These are phyloP conservation scores for Tenthredo mesomela DNA, from an alignment of 2,888 invertebrate genomes.

Conservation along the genomic window DNA sequence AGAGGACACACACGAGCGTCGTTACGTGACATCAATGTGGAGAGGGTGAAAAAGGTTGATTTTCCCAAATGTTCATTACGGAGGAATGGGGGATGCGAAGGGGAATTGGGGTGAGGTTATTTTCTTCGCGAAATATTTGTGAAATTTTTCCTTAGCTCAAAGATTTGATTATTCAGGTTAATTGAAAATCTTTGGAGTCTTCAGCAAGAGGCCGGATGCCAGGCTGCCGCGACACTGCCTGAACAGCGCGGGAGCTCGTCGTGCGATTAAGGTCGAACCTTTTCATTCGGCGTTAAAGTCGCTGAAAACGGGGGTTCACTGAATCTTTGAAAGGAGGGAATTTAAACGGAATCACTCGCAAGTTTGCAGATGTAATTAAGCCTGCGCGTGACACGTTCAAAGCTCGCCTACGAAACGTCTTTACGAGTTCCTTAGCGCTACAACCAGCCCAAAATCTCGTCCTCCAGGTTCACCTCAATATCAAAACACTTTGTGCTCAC, in stretches of 20 bases:
- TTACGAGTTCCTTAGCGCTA: background rate
- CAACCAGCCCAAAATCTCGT: background rate
- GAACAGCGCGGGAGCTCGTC: background rate
- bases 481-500: conserved; percentile 28
- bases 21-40: conserved; percentile 1
- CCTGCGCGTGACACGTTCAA: conserved; percentile 39
- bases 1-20: background rate
- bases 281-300: conserved; percentile 23
- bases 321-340: conserved; percentile 41
- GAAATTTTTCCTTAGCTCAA: background rate
- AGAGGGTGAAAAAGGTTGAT: background rate
- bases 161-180: conserved; percentile 34
- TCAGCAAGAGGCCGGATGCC: conserved; percentile 4
- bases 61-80: conserved; percentile 8
- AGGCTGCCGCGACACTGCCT: background rate
- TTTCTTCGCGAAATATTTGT: background rate
- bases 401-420: conserved; percentile 26
- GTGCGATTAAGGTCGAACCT: conserved; percentile 36
- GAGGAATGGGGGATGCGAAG: background rate
- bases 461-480: background rate
- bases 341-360: conserved; percentile 45
- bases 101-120: background rate
- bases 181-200: conserved; percentile 38
- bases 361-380: conserved; percentile 46
- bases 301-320: conserved; percentile 12